Conservation (phyloP, 2,113 vertebrate species). For the Cololabis saira region DNA sequence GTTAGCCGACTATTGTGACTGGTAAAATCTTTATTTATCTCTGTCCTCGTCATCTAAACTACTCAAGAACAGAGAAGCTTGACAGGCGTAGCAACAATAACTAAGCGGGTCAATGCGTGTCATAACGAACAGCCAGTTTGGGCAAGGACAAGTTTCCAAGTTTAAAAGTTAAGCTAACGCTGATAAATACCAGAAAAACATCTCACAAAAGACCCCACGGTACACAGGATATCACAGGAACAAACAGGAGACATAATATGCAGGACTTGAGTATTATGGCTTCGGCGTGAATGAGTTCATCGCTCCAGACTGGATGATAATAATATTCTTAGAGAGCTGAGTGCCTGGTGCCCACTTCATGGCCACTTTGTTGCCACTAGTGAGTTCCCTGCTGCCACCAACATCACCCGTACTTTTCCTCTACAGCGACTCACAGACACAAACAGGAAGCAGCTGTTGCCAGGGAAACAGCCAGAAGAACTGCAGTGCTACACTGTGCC, state of each 20-base stretch:
- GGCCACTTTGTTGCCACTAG: constrained; percentile 34
- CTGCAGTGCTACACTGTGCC: constrained; percentile 58
- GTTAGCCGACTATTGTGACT: background rate
- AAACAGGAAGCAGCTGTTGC: constrained; percentile 85
- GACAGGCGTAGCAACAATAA: background rate
- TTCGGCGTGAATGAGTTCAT: background rate
- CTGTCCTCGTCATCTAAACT: background rate
- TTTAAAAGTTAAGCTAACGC: background rate
- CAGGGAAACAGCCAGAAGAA: constrained; percentile 78
- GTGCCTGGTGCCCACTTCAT: constrained; percentile 31
- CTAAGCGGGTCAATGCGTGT: background rate
- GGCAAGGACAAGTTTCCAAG: background rate
- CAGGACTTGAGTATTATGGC: no score
- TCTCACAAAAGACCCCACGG: no score
- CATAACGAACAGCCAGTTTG: background rate
- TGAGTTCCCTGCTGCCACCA: constrained; percentile 9
- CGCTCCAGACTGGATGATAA: background rate
- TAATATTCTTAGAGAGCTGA: background rate
- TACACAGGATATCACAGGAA: no score
- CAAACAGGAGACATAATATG: no score
- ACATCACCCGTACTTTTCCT: constrained; percentile 37
- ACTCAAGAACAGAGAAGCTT: background rate
- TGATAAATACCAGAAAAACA: background rate
- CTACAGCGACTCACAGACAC: constrained; percentile 72
- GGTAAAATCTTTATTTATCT: background rate